Percentiles rank a stretch among this genome's conserved stretches.
These are phyloP conservation scores for Drosophila hamatofila DNA, from an alignment of 2,888 invertebrate genomes.

Conservation along the genomic window DNA sequence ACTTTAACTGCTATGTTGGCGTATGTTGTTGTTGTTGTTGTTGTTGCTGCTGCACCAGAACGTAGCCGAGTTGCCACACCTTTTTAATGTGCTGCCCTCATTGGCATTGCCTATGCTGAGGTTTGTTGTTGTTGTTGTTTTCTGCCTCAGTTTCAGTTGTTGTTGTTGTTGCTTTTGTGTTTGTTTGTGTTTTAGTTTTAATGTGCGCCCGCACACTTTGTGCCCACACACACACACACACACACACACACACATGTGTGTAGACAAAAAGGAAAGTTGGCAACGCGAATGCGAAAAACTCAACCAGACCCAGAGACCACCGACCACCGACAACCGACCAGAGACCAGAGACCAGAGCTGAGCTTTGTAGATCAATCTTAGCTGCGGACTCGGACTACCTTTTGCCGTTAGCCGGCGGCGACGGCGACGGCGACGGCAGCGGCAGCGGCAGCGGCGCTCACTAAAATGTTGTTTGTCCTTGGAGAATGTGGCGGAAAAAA, in stretches of 20 bases:
- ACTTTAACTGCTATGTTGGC: conserved; percentile 52
- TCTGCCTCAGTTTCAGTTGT: conserved; percentile 22
- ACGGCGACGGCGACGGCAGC: not conserved
- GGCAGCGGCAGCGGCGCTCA: conserved; percentile 47
- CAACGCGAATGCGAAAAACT: conserved; percentile 68
- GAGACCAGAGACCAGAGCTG: conserved; percentile 34
- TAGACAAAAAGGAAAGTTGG: conserved; percentile 74
- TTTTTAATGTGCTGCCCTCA: conserved; percentile 61
- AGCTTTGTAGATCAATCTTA: conserved; percentile 74
- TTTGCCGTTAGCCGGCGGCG: conserved; percentile 64
- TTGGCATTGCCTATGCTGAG: conserved; percentile 50
- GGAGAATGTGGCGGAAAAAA: conserved; percentile 75
- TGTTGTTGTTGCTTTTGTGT: conserved; percentile 15
- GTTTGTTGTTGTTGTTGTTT: conserved; percentile 27
- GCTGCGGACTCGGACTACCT: conserved; percentile 63
- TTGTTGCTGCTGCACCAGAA: conserved; percentile 44
- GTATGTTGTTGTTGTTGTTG: conserved; percentile 43
- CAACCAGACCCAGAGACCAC: conserved; percentile 36
- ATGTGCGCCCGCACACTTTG: conserved; percentile 73
- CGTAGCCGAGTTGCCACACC: conserved; percentile 67
- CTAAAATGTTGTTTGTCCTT: conserved; percentile 82
- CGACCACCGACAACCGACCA: no score
- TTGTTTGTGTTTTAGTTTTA: conserved; percentile 64
- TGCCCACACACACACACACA: conserved; percentile 37
- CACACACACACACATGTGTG: conserved; percentile 14